phyloP scores from a whole-genome alignment of 2,888 invertebrate genomes.

The Cataglyphis albicans region DNA sequence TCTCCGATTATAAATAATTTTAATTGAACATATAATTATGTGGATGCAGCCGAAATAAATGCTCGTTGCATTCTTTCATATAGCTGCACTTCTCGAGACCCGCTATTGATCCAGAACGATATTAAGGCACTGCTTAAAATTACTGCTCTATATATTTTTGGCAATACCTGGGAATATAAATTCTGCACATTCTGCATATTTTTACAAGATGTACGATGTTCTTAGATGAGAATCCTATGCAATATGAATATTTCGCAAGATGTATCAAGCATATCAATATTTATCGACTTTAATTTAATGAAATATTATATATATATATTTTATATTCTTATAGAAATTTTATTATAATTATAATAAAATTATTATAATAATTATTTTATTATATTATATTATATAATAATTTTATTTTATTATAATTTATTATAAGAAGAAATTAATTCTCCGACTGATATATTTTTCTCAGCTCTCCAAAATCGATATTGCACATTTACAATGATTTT shows the following conservation, averaged over 20 bases:
- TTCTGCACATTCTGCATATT: background rate
- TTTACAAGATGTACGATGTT: background rate
- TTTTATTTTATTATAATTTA: background rate
- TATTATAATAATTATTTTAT: too few relatives aligned
- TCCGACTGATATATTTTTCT: background rate
- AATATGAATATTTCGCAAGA: background rate
- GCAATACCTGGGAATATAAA: background rate
- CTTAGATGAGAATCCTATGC: background rate
- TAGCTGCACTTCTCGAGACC: background rate
- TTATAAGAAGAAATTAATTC: background rate
- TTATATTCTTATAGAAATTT: background rate
- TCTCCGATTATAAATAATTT: slow-evolving; percentile 25
- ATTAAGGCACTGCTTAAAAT: background rate
- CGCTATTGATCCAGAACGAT: background rate
- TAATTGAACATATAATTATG: slow-evolving; percentile 41
- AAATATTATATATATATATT: background rate
- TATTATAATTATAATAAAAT: too few relatives aligned
- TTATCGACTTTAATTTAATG: background rate
- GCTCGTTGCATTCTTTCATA: background rate
- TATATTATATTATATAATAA: too few relatives aligned
- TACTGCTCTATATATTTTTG: background rate
- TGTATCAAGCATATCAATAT: background rate
- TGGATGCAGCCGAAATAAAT: slow-evolving; percentile 7
- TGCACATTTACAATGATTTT: background rate
- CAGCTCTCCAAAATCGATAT: background rate